A percentile compares a stretch with the other conserved stretches of the same genome.
Conservation (phyloP, 2,888 invertebrate genomes). For the Cephonodes hylas region DNA sequence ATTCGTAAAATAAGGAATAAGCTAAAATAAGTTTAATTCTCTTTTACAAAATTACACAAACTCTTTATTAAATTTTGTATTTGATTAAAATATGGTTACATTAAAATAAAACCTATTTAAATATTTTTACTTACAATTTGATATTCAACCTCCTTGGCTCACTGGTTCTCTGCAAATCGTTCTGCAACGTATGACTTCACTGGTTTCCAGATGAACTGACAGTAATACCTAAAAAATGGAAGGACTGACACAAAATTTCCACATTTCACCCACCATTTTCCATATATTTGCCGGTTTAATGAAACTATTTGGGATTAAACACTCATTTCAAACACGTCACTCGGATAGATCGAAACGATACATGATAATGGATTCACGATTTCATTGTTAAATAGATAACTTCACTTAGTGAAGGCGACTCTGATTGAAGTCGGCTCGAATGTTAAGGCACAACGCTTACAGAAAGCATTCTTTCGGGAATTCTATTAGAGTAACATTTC, state of each 20-base stretch:
- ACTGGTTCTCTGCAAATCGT: not conserved
- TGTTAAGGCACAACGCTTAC: conserved; percentile 40
- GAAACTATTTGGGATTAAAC: not conserved
- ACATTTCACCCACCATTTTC: not conserved
- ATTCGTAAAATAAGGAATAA: no score
- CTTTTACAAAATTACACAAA: no score
- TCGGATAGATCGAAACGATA: conserved; percentile 6
- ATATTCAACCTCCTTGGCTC: not conserved
- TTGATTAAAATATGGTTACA: no score
- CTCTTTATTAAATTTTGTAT: no score
- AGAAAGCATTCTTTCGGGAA: not conserved
- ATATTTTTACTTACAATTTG: not conserved
- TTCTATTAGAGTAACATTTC: not conserved
- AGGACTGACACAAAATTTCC: not conserved
- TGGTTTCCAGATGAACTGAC: not conserved
- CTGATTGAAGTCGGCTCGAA: conserved; percentile 45
- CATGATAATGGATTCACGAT: conserved; percentile 33
- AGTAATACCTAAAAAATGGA: not conserved
- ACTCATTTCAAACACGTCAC: conserved; percentile 10
- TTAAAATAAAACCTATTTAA: no score
- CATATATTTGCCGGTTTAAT: not conserved
- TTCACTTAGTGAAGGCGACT: conserved; percentile 41
- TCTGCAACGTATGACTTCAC: not conserved
- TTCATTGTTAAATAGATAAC: conserved; percentile 34
- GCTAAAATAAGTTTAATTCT: no score